Evolutionary conservation across 2,888 invertebrate genomes (phyloP), one percentile per base, ranked within the genome.

Genomic region (Leptinotarsa tumamoca): DNA sequence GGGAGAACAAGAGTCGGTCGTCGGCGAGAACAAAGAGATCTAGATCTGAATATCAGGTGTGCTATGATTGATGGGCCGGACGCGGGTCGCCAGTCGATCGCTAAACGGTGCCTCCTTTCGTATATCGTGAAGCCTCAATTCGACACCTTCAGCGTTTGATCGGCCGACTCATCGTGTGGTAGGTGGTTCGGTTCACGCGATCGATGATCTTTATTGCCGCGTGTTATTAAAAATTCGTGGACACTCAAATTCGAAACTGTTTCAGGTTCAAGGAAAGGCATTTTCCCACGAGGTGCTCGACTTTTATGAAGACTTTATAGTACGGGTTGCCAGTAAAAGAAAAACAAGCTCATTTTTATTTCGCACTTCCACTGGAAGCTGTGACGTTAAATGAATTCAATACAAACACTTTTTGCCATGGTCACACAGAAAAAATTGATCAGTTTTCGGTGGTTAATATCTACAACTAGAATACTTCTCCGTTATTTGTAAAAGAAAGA

Each of bases 71-170:
- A 87, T 87, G 86, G 86, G 86, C 83, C 84, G 83, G 78, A 85
- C 86, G 82, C 81, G 73, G 54, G 71, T 73, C 69, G 67, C 43
- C 68, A 61, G 54, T 50, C 51, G 73, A 71, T 66, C 85, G 82
- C 85, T 86, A 86, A 86, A 85, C 84, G 86, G 84, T 69, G 75
- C 75, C 75, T 70, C 58, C 56, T 56, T 58, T 58, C 56, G 69
- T 33, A 56, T 49, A 77, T 84, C 85, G 85, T 86, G 85, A 87
- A 84, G 84, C 86, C 86, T 86, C 87, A 86, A 87, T 87, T 87
- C 87, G 86, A 86, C 87, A 87, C 87, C 87, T 87, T 74, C 82
- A 83, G 81, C 85, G 85, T 86, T 86, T 85, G 86, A 87, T 86
- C 82, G 79, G 81, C 82, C 85, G 84, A 82, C 84, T 86, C 85